A percentile compares a stretch with the other conserved stretches of the same genome.
phyloP scores from a whole-genome alignment of 2,888 invertebrate species.

The Agrotis puta region DNA sequence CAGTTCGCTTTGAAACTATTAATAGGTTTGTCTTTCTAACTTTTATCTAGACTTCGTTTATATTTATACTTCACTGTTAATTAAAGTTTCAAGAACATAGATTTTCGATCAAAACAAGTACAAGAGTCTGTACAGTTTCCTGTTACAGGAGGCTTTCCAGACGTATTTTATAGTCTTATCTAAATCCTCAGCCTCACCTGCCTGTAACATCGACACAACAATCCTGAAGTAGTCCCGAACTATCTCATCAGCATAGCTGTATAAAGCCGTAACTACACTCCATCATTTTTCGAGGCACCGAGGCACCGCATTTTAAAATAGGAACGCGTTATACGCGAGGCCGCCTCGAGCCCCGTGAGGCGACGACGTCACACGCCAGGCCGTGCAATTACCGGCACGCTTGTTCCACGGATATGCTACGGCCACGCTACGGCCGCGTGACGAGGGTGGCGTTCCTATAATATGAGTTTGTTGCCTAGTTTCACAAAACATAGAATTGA shows the following conservation, averaged over 20 bases:
- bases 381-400: slow-evolving; percentile 56
- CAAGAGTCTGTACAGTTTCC: slow-evolving; percentile 12
- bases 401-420: slow-evolving; percentile 42
- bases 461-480: slow-evolving; percentile 16
- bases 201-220: background rate
- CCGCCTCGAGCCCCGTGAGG: slow-evolving; percentile 25
- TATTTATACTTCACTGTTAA: background rate
- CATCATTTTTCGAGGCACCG: slow-evolving; percentile 12
- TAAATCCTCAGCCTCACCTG: background rate
- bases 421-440: slow-evolving; percentile 9
- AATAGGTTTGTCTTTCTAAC: background rate
- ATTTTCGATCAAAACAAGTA: background rate
- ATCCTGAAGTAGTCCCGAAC: slow-evolving; percentile 14
- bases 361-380: slow-evolving; percentile 50
- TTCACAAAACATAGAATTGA: background rate
- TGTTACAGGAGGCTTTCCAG: slow-evolving; percentile 12
- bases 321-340: slow-evolving; percentile 10
- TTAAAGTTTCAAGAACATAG: too few relatives aligned
- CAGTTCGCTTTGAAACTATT: slow-evolving; percentile 4
- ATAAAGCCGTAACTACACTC: slow-evolving; percentile 16
- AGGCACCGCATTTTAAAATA: slow-evolving; percentile 47
- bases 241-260: slow-evolving; percentile 28
- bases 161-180: background rate
- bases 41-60: too few relatives aligned
- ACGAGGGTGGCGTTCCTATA: slow-evolving; percentile 8